Base-by-base conservation (phyloP, 2,888 invertebrate species). In the Elegia similella region DNA sequence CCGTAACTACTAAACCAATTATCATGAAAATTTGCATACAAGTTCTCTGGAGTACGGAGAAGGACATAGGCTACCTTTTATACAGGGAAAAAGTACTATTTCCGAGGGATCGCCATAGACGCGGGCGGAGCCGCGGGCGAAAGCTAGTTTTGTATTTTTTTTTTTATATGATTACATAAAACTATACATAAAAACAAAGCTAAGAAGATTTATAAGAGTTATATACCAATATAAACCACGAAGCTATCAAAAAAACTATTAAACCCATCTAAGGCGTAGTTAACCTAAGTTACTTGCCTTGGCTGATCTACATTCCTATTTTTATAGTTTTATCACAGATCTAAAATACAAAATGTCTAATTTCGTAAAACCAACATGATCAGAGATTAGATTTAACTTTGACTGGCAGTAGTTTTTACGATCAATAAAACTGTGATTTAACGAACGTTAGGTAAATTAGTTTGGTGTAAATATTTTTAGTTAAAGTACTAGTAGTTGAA, bases 301-400 rank as follows among this genome's bases (percentile, higher is more conserved):
- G 47, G 48, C 7, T 34, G 50, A 34, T 50, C 50, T 50, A 34
- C 16, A 34, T 50, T 50, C 34, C 34, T 12, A 50, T 38, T 34
- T 50, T 34, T 50, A 50, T 50, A 34, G 50, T 50, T 50, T 50
- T 50, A 50, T 50, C 50, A 34, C 34, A 16, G 50, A 50, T 50
- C 34, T 50, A 17, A 34, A 50, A 34, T 17, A 17, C 34, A 50
- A 15, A 50, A 50, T 50, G 32, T 50, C 34, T 50, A 34, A 34
- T 50, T 34, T 50, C 34, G n/a, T 50, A 50, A 30, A 48, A 48
- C 32, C 32, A 15, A 34, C 34, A n/a, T 34, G 50, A 50, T 50
- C 34, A 7, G 16, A 50, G 50, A 50, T 50, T 17, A 50, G 50
- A 34, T 34, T 50, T 50, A 12, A 32, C 48, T 48, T 30, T 12